Conservation (phyloP, 2,797 vertebrate species). For the Danio albolineatus region DNA sequence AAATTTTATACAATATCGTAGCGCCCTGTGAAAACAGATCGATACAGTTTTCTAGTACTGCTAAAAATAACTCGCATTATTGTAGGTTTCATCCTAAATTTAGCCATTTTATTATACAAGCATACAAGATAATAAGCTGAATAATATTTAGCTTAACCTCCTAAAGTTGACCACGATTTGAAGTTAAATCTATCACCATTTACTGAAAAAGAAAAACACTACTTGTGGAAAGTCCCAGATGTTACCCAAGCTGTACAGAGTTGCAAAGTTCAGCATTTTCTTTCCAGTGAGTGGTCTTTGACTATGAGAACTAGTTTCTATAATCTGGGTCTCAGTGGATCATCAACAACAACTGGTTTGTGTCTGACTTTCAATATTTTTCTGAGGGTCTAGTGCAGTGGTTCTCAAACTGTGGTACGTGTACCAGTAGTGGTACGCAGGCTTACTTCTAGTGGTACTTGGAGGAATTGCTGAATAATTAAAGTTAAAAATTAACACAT, state of each 20-base stretch:
- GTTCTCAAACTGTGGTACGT: too few relatives aligned
- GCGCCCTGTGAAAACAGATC: too few relatives aligned
- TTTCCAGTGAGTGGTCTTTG: background rate
- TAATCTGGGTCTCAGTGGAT: background rate
- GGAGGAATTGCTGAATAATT: too few relatives aligned
- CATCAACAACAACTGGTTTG: background rate
- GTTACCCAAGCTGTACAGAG: background rate
- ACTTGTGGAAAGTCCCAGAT: conserved; percentile 15
- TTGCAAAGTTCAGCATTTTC: background rate
- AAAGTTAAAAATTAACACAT: too few relatives aligned
- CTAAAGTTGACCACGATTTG: conserved; percentile 5
- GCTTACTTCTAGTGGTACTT: too few relatives aligned
- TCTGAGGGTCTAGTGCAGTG: background rate
- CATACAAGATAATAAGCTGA: background rate
- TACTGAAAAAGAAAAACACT: background rate
- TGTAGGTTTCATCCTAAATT: background rate
- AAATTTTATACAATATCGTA: too few relatives aligned
- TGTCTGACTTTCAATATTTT: background rate
- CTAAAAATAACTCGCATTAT: background rate
- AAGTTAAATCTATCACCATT: background rate
- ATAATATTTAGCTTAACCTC: background rate
- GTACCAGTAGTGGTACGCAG: too few relatives aligned
- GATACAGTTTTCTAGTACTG: too few relatives aligned
- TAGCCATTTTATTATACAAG: background rate
- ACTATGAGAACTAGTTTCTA: too few relatives aligned